These are phyloP conservation scores for Kuschelorhynchus macadamiae DNA, from an alignment of 2,888 invertebrate species.

Conservation along the genomic window DNA sequence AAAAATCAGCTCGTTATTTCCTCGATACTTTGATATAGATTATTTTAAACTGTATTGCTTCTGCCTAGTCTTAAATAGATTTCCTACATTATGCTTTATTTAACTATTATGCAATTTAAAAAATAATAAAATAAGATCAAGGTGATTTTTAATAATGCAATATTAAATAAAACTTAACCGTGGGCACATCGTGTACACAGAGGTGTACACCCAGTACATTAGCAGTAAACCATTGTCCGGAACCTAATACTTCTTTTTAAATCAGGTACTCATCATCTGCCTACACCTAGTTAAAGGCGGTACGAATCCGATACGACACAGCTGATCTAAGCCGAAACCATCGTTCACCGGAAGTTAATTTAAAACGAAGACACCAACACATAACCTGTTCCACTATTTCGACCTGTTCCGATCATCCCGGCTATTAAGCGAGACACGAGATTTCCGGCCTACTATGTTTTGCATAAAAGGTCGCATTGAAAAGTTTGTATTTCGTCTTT, in stretches of 20 bases:
- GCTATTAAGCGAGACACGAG: constrained; percentile 29
- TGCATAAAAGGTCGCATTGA: constrained; percentile 37
- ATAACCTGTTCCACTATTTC: constrained; percentile 36
- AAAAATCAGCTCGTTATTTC: too few species aligned
- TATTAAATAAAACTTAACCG: background rate
- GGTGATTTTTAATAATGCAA: too few species aligned
- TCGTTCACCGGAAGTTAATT: constrained; percentile 36
- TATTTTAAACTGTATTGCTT: too few species aligned
- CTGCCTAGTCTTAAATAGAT: too few species aligned
- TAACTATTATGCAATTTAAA: too few species aligned
- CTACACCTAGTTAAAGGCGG: constrained; percentile 29
- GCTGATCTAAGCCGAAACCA: constrained; percentile 26
- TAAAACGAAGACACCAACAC: constrained; percentile 32
- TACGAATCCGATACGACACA: constrained; percentile 34
- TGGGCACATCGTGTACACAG: background rate
- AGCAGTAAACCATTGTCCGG: background rate
- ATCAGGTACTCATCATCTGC: constrained; percentile 14
- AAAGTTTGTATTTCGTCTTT: constrained; percentile 32
- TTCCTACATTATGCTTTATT: too few species aligned
- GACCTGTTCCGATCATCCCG: constrained; percentile 36
- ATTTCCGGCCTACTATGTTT: constrained; percentile 39
- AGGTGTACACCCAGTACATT: background rate
- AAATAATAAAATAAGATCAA: too few species aligned
- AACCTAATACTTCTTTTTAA: constrained; percentile 2
- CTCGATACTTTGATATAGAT: too few species aligned